Evolutionary conservation across 2,888 invertebrate species (phyloP).

Genomic region (Eristalis arbustorum): DNA sequence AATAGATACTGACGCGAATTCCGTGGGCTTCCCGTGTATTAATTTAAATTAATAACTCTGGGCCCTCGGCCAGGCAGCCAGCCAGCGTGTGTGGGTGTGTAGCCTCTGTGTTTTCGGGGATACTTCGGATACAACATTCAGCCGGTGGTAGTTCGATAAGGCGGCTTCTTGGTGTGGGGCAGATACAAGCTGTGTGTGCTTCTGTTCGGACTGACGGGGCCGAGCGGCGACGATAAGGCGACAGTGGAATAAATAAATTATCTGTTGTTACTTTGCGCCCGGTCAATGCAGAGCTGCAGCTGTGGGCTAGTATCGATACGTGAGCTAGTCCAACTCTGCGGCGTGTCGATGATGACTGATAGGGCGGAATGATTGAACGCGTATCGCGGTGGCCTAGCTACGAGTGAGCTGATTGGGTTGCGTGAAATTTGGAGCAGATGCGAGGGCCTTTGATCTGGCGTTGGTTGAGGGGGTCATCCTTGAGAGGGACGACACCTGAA

Average conservation of each 20-base stretch:
- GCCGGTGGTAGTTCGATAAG: conserved; percentile 14
- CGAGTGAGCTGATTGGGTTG: not conserved
- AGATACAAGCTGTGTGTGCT: not conserved
- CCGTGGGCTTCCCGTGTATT: conserved; percentile 42
- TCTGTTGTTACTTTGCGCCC: conserved; percentile 33
- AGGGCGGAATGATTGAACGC: conserved; percentile 21
- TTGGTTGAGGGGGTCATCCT: not conserved
- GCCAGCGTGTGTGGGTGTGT: not conserved
- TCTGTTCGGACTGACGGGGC: conserved; percentile 2
- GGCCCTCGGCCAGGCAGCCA: not conserved
- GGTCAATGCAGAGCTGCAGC: conserved; percentile 38
- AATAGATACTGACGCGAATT: conserved; percentile 47
- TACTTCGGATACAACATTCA: conserved; percentile 7
- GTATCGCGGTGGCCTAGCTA: not conserved
- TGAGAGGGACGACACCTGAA: not conserved
- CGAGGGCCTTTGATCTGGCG: not conserved
- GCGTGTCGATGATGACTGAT: not conserved
- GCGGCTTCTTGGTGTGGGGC: not conserved
- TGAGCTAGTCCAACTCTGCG: not conserved
- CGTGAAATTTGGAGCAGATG: not conserved
- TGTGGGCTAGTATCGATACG: conserved; percentile 8
- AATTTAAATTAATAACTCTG: conserved; percentile 46
- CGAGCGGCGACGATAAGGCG: conserved; percentile 37
- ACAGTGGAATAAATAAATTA: conserved; percentile 34
- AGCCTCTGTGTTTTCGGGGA: not conserved